Evolutionary conservation across 35 echinoderm and acorn worm genomes (phyloP).

Genomic region (Chiridota heheva): DNA sequence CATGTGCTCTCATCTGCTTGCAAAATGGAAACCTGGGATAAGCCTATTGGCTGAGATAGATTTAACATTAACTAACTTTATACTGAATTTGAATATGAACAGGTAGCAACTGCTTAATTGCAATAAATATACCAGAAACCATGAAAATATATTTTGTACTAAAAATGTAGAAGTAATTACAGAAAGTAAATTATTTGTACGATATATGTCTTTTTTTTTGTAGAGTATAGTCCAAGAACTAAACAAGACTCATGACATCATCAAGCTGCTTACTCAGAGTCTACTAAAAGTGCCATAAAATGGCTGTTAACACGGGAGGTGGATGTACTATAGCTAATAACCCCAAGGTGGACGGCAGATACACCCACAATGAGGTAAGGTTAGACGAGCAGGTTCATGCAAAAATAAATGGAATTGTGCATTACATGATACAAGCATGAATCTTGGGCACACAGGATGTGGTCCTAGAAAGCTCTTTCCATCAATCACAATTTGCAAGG

Average conservation of each 20-base stretch:
- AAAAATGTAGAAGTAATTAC: not conserved
- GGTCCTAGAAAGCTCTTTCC: no score
- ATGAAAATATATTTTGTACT: not conserved
- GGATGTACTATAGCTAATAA: conserved; percentile 39
- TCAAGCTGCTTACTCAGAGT: conserved; percentile 94
- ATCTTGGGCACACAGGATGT: no score
- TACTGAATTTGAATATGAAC: no score
- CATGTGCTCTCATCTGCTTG: no score
- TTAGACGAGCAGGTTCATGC: no score
- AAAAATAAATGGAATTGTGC: not conserved
- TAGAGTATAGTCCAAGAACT: conserved; percentile 90
- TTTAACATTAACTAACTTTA: no score
- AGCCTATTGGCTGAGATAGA: no score
- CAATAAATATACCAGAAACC: not conserved
- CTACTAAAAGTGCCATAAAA: conserved; percentile 77
- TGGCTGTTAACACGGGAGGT: conserved; percentile 64
- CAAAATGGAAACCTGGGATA: no score
- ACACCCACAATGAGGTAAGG: conserved; percentile 89
- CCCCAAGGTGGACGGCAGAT: conserved; percentile 74
- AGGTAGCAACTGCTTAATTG: no score
- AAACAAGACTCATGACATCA: conserved; percentile 88
- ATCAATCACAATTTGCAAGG: no score
- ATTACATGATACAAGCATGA: not conserved
- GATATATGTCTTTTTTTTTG: not conserved
- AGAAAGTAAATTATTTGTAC: not conserved